Evolutionary conservation across 1,140 invertebrate species (phyloP), one percentile per base, ranked within the genome.

Genomic region (Lucilia cuprina): DNA sequence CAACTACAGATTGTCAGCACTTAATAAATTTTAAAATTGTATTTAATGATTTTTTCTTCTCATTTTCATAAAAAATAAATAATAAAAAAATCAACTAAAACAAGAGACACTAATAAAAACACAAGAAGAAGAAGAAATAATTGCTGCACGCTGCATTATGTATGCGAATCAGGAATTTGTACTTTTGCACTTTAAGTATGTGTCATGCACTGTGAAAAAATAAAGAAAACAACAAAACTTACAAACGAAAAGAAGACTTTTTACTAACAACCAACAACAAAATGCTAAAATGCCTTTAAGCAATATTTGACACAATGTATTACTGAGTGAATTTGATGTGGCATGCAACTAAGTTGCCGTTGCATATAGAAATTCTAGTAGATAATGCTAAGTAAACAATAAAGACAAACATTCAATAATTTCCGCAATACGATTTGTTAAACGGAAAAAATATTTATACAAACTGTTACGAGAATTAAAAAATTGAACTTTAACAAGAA

Each of bases 141-240:
- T 80, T 49, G 47, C 77, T 80, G n/a, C 77, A 25, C 17, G 77
- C 77, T 19, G 47, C n/a, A 84, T 85, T 90, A 89, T 83, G 80
- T 88, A 90, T 90, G 90, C 89, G 87, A 84, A 75, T 84, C 89
- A 90, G 88, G 87, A 85, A 88, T 90, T 90, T 90, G 89, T 90
- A 90, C 89, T 90, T 90, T 90, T 90, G 89, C 89, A 90, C 89
- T 90, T 87, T 89, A 85, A 85, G 86, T 86, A 85, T 86, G 84
- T 84, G 85, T 65, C 83, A 85, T 55, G 50, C 50, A 55, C 70
- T 74, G 83, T 55, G 75, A 35, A n/a, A 25, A 49, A 83, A 83
- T 35, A 82, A n/a, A n/a, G n/a, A n/a, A n/a, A n/a, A n/a, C n/a
- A n/a, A n/a, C n/a, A n/a, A n/a, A n/a, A n/a, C n/a, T n/a, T 3